These are phyloP conservation scores for Trimorus sp. DNA, from an alignment of 2,888 invertebrate species.

Conservation along the genomic window DNA sequence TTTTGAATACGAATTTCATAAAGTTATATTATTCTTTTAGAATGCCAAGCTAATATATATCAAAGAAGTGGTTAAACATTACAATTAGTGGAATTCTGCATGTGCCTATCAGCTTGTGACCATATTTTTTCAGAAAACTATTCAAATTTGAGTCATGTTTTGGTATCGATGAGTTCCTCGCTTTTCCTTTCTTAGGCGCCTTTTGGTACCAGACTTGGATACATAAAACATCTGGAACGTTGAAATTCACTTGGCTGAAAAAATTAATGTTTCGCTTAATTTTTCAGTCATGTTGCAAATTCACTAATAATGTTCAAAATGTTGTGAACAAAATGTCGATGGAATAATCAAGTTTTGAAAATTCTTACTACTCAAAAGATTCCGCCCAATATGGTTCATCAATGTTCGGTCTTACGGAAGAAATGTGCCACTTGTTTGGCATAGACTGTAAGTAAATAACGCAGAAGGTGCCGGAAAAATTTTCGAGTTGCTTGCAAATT, in stretches of 20 bases:
- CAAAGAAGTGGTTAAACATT: conserved; percentile 6
- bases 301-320: not conserved
- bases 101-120: conserved; percentile 27
- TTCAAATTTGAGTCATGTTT: not conserved
- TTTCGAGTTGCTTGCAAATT: no score
- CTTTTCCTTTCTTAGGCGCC: conserved; percentile 2
- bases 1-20: not conserved
- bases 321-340: no score
- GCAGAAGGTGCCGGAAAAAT: not conserved
- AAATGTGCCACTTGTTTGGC: conserved; percentile 6
- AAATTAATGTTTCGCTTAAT: not conserved
- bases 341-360: conserved; percentile 1
- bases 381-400: conserved; percentile 24
- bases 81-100: conserved; percentile 37
- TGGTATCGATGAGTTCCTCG: not conserved
- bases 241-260: conserved; percentile 14
- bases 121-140: conserved; percentile 12
- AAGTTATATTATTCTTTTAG: not conserved
- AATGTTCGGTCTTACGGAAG: not conserved
- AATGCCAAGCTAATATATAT: not conserved
- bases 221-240: conserved; percentile 12
- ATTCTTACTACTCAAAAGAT: conserved; percentile 31
- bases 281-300: not conserved
- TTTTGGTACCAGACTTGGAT: conserved; percentile 37
- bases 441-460: conserved; percentile 33